phyloP scores from a whole-genome alignment of 2,888 invertebrate species.

The Rhamphomyia laevipes region DNA sequence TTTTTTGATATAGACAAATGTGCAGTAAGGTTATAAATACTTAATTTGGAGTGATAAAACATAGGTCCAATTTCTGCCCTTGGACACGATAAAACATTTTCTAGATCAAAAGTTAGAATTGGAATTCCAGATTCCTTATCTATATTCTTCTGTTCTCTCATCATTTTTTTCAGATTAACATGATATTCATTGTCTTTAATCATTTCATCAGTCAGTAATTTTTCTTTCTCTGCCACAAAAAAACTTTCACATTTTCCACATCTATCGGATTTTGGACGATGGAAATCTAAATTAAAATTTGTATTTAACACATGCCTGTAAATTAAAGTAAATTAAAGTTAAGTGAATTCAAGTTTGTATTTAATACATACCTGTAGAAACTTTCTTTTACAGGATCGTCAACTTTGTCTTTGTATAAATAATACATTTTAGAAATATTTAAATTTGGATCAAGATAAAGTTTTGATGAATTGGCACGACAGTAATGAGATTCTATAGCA shows the following conservation, averaged over 20 bases:
- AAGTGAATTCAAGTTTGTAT: conserved; percentile 4
- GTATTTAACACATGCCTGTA: conserved; percentile 2
- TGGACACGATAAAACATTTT: conserved; percentile 4
- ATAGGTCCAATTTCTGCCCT: conserved; percentile 4
- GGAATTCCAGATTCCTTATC: conserved; percentile 3
- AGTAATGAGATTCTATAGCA: background rate
- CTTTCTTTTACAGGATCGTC: background rate
- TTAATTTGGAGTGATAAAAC: conserved; percentile 2
- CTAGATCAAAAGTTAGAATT: conserved; percentile 5
- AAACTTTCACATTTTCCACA: conserved; percentile 8
- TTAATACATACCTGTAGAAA: conserved; percentile 2
- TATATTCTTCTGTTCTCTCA: conserved; percentile 3
- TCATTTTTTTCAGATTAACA: background rate
- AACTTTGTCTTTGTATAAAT: background rate
- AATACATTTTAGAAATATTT: background rate
- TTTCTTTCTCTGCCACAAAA: conserved; percentile 4
- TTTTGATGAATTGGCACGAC: background rate
- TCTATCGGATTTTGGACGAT: conserved; percentile 7
- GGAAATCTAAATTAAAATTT: conserved; percentile 7
- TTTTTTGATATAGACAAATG: conserved; percentile 4
- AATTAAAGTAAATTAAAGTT: conserved; percentile 4
- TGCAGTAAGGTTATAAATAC: conserved; percentile 1
- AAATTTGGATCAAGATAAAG: background rate
- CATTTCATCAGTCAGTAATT: background rate
- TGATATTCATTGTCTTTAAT: conserved; percentile 1